Conservation (phyloP, 2,888 invertebrate species). For the Xanthia icteritia region DNA sequence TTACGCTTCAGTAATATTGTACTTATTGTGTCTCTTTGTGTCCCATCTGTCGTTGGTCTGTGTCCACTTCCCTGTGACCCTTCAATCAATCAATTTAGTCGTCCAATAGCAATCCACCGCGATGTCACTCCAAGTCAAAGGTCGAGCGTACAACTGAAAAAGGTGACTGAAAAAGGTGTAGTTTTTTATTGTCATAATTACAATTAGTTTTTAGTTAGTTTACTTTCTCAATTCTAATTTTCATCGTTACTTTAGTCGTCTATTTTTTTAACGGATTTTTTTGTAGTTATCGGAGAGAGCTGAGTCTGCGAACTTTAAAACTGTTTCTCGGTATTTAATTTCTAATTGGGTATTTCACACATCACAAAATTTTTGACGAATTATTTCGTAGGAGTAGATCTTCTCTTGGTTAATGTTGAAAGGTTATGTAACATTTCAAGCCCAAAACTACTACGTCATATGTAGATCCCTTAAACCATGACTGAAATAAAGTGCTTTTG, state of each 20-base stretch:
- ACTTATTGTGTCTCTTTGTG: conserved; percentile 18
- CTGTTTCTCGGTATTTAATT: not conserved
- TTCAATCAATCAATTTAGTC: conserved; percentile 28
- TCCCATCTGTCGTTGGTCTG: not conserved
- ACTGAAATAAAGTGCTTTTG: conserved; percentile 9
- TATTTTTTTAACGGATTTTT: not conserved
- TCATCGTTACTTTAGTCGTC: not conserved
- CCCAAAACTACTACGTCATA: not conserved
- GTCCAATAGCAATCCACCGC: conserved; percentile 4
- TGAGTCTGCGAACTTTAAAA: not conserved
- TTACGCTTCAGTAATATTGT: not conserved
- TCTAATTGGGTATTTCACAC: not conserved
- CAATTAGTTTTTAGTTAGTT: not conserved
- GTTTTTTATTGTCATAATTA: not conserved
- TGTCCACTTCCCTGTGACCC: not conserved
- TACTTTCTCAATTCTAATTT: not conserved
- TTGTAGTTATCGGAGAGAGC: too few relatives aligned
- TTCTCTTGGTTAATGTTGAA: not conserved
- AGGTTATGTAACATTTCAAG: not conserved
- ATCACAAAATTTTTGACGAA: not conserved
- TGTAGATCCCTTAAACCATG: not conserved
- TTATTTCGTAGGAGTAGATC: not conserved
- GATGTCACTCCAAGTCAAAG: not conserved
- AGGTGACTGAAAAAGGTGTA: not conserved
- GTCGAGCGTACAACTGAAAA: not conserved